phyloP scores from a whole-genome alignment of 2,113 vertebrate species.

The Herpetotheres cachinnans region DNA sequence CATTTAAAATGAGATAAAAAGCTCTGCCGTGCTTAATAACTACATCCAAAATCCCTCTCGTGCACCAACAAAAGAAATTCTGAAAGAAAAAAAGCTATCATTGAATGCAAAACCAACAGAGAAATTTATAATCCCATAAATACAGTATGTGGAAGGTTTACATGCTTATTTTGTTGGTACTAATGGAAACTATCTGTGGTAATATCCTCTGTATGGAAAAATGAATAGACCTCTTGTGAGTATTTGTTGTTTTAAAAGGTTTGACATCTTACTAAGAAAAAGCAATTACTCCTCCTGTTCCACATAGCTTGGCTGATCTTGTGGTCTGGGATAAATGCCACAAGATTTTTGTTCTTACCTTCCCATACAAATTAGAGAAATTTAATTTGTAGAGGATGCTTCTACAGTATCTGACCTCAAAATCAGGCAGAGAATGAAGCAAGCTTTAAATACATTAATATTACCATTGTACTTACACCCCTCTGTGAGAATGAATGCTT shows the following conservation, averaged over 20 bases:
- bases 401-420: neutral
- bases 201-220: neutral
- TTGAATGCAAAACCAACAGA: neutral
- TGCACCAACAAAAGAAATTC: neutral
- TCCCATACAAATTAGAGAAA: neutral
- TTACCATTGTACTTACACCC: neutral
- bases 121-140: neutral
- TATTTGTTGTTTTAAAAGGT: neutral
- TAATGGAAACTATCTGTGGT: neutral
- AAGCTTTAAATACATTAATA: neutral
- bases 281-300: neutral
- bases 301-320: neutral
- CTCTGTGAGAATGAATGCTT: neutral
- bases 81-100: neutral
- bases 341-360: neutral
- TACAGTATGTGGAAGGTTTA: neutral
- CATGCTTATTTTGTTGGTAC: neutral
- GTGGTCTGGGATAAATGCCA: constrained; percentile 1
- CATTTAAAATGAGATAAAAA: neutral
- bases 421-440: neutral
- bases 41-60: neutral
- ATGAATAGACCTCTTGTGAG: neutral
- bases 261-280: neutral
- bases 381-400: neutral
- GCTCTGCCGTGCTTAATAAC: neutral